Percentiles rank a stretch among this genome's conserved stretches.
Evolutionary conservation across 2,888 invertebrate genomes (phyloP).

Genomic region (Pimpla rufipes): DNA sequence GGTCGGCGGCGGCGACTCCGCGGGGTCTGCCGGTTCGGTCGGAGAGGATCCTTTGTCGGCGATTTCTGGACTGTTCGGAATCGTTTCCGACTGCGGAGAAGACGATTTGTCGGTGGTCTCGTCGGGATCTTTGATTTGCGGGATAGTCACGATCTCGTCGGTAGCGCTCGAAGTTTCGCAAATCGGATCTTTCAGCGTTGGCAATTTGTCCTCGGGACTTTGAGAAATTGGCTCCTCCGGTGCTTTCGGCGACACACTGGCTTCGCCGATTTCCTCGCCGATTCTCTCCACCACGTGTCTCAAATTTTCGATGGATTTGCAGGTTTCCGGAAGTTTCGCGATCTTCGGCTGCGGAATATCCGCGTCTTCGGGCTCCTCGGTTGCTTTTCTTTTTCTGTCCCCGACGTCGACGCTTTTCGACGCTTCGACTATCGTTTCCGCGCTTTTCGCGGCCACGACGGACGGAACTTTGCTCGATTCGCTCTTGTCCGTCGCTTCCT

Average conservation of each 20-base stretch:
- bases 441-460: slow-evolving; percentile 47
- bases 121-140: not conserved
- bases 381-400: slow-evolving; percentile 66
- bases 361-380: slow-evolving; percentile 16
- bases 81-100: slow-evolving; percentile 44
- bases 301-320: slow-evolving; percentile 80
- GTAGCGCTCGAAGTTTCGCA: not conserved
- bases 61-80: not conserved
- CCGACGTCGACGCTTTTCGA: slow-evolving; percentile 22
- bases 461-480: slow-evolving; percentile 52
- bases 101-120: not conserved
- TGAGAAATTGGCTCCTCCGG: slow-evolving; percentile 34
- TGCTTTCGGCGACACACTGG: slow-evolving; percentile 40
- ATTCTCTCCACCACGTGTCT: slow-evolving; percentile 79
- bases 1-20: slow-evolving; percentile 12
- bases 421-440: slow-evolving; percentile 60
- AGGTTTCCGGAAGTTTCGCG: slow-evolving; percentile 74
- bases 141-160: slow-evolving; percentile 17
- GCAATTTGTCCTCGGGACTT: slow-evolving; percentile 27
- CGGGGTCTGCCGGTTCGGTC: slow-evolving; percentile 6
- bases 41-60: slow-evolving; percentile 11
- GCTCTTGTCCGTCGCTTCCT: slow-evolving; percentile 40
- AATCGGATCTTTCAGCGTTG: slow-evolving; percentile 1
- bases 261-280: slow-evolving; percentile 71
- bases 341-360: slow-evolving; percentile 57